phyloP scores from a whole-genome alignment of 2,113 vertebrate genomes.

The Perognathus longimembris region DNA sequence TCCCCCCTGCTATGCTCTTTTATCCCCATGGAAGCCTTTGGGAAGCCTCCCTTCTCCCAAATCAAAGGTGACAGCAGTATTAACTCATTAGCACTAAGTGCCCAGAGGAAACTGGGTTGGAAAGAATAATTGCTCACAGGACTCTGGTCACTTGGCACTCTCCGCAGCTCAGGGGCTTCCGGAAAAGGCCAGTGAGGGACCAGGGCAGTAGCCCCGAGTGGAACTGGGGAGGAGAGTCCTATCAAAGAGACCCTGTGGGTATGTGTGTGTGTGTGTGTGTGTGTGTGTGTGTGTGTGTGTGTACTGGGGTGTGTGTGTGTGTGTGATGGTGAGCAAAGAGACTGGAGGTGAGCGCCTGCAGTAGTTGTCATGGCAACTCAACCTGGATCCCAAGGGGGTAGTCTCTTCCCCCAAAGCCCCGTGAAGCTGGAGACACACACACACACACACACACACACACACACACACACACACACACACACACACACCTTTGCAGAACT shows the following conservation, averaged over 20 bases:
- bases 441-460: neutral
- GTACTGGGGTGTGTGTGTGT: neutral
- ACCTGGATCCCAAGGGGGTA: slow-evolving; percentile 72
- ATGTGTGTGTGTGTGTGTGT: too few relatives aligned
- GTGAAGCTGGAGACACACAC: slow-evolving; percentile 1
- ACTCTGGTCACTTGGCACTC: neutral
- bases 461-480: neutral
- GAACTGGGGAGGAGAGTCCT: neutral
- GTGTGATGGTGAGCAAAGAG: neutral
- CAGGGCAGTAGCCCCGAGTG: neutral
- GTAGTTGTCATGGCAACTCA: slow-evolving; percentile 74
- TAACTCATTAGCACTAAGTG: slow-evolving; percentile 66
- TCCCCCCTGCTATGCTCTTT: neutral
- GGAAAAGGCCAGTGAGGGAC: slow-evolving; percentile 1
- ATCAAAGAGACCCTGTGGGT: neutral
- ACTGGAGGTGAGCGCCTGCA: slow-evolving; percentile 63
- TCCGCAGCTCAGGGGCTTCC: neutral
- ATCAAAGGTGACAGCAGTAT: slow-evolving; percentile 63
- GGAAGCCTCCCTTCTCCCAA: slow-evolving; percentile 50
- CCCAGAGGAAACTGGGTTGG: slow-evolving; percentile 16
- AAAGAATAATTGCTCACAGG: slow-evolving; percentile 15
- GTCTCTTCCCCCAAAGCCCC: slow-evolving; percentile 68
- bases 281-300: neutral
- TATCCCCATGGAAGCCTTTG: neutral
- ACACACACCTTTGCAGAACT: neutral